phyloP scores from a whole-genome alignment of 2,888 invertebrate species.

The Nomada fabriciana region DNA sequence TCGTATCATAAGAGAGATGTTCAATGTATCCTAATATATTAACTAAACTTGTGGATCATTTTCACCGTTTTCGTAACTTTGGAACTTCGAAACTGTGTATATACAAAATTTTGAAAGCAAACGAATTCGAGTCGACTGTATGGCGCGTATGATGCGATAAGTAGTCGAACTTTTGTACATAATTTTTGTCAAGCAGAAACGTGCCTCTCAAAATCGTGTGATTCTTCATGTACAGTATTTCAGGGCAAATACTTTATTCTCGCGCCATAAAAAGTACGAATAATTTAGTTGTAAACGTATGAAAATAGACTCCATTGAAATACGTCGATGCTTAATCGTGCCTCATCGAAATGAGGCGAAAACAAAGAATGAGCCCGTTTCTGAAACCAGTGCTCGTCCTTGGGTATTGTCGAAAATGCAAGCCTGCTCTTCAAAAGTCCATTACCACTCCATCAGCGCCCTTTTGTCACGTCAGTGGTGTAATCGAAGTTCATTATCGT shows the following conservation, averaged over 20 bases:
- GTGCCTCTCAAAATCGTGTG: not conserved
- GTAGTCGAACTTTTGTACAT: no score
- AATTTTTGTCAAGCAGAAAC: not conserved
- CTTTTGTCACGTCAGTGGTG: conserved; percentile 54
- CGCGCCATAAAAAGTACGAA: not conserved
- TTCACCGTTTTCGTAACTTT: no score
- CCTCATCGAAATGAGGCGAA: conserved; percentile 27
- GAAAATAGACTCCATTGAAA: conserved; percentile 14
- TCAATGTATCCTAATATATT: no score
- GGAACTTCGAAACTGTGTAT: no score
- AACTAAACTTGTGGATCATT: no score
- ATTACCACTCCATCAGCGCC: conserved; percentile 18
- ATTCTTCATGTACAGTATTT: conserved; percentile 29
- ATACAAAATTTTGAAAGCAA: no score
- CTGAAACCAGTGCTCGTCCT: conserved; percentile 35
- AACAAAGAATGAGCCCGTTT: conserved; percentile 3
- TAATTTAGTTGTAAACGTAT: conserved; percentile 8
- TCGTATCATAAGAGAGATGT: no score
- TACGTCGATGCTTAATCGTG: conserved; percentile 33
- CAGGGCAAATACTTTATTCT: conserved; percentile 6
- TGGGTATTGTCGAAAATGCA: conserved; percentile 51
- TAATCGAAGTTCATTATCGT: conserved; percentile 70
- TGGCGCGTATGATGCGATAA: no score
- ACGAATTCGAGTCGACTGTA: no score
- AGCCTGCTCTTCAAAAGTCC: conserved; percentile 30